phyloP scores from a whole-genome alignment of 2,888 invertebrate species.

The Zaprionus obscuricornis region DNA sequence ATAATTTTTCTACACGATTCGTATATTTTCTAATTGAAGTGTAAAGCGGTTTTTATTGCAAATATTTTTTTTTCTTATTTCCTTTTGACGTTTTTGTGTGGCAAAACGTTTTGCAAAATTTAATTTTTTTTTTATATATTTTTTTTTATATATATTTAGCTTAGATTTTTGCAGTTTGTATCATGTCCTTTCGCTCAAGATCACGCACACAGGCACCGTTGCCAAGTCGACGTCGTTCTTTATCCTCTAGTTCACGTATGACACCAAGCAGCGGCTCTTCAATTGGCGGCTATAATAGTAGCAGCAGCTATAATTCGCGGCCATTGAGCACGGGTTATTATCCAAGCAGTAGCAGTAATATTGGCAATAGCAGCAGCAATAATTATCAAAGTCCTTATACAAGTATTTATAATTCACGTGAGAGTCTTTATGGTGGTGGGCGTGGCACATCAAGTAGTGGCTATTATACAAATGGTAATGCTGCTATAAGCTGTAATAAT shows the following conservation, averaged over 20 bases:
- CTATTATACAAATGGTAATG: slow-evolving; percentile 78
- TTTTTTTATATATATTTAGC: too few relatives aligned
- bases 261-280: slow-evolving; percentile 34
- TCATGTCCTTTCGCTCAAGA: slow-evolving; percentile 83
- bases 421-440: slow-evolving; percentile 79
- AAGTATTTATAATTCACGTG: slow-evolving; percentile 81
- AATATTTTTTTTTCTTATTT: too few relatives aligned
- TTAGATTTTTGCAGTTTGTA: slow-evolving; percentile 7
- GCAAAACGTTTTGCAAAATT: too few relatives aligned
- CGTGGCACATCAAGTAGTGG: slow-evolving; percentile 42
- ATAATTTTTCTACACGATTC: too few relatives aligned
- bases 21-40: too few relatives aligned
- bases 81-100: too few relatives aligned
- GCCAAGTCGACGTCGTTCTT: slow-evolving; percentile 84
- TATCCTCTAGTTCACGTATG: slow-evolving; percentile 84
- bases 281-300: slow-evolving; percentile 61
- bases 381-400: slow-evolving; percentile 82
- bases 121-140: too few relatives aligned
- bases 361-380: slow-evolving; percentile 39
- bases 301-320: slow-evolving; percentile 61
- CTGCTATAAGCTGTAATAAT: too few relatives aligned
- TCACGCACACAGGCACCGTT: slow-evolving; percentile 82
- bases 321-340: slow-evolving; percentile 82
- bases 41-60: too few relatives aligned
- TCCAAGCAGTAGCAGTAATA: slow-evolving; percentile 67